These are phyloP conservation scores for Cotesia glomerata DNA, from an alignment of 1,140 invertebrate species.

Conservation along the genomic window DNA sequence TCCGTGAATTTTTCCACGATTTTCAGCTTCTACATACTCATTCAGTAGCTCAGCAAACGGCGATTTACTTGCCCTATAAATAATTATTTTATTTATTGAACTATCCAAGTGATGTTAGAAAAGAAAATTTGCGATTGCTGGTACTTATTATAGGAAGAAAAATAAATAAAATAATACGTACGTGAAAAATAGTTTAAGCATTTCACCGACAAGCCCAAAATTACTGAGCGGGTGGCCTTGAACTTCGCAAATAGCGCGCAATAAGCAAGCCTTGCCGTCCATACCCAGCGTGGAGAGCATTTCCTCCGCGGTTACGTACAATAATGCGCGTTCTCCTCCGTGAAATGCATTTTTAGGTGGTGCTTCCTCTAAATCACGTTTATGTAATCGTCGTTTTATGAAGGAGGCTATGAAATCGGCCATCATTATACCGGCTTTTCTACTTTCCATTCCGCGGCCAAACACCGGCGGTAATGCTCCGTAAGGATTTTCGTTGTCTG, in stretches of 20 bases:
- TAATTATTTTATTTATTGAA: slow-evolving; percentile 9
- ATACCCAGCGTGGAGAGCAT: slow-evolving; percentile 77
- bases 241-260: slow-evolving; percentile 84
- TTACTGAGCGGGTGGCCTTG: slow-evolving; percentile 79
- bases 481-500: slow-evolving; percentile 84
- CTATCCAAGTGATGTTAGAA: not conserved
- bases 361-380: slow-evolving; percentile 60
- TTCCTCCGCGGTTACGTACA: slow-evolving; percentile 79
- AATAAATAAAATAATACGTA: slow-evolving; percentile 58
- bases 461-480: slow-evolving; percentile 77
- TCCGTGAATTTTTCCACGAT: slow-evolving; percentile 74
- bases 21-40: slow-evolving; percentile 81
- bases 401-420: slow-evolving; percentile 76
- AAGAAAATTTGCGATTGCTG: too few relatives aligned
- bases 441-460: slow-evolving; percentile 72
- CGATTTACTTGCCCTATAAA: slow-evolving; percentile 76
- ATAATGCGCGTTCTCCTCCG: slow-evolving; percentile 77
- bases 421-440: slow-evolving; percentile 71
- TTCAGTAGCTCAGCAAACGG: slow-evolving; percentile 73
- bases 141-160: not conserved
- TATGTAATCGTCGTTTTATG: slow-evolving; percentile 70
- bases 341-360: slow-evolving; percentile 68
- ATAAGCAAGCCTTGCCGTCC: slow-evolving; percentile 80
- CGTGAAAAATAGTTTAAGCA: slow-evolving; percentile 82
- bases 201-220: slow-evolving; percentile 79